A percentile compares a stretch with the other conserved stretches of the same genome.
phyloP scores from a whole-genome alignment of 2,888 invertebrate genomes.

The Ornithoptera alexandrae region DNA sequence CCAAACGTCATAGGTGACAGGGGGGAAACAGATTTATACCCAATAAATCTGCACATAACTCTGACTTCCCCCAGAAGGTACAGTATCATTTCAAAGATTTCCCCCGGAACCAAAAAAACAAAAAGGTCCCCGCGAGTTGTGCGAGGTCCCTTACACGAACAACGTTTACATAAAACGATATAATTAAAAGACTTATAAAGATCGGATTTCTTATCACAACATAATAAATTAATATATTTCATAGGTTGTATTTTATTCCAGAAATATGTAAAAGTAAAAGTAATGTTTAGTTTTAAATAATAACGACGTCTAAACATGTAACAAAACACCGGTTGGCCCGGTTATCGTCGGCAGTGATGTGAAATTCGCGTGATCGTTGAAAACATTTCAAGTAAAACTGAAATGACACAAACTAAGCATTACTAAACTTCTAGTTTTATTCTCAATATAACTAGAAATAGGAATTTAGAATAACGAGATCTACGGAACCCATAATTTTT shows the following conservation, averaged over 20 bases:
- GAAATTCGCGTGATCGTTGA: slow-evolving; percentile 18
- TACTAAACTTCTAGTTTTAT: background rate
- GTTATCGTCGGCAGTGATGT: slow-evolving; percentile 13
- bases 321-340: slow-evolving; percentile 5
- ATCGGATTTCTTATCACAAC: no score
- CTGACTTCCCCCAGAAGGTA: no score
- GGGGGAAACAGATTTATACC: no score
- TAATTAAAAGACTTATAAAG: no score
- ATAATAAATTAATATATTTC: background rate
- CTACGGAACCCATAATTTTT: background rate
- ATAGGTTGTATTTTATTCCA: background rate
- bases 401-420: background rate
- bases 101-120: no score
- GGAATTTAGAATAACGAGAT: background rate
- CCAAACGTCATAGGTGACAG: no score
- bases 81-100: no score
- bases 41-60: no score
- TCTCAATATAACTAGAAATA: background rate
- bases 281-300: slow-evolving; percentile 7
- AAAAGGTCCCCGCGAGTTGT: no score
- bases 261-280: background rate
- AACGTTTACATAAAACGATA: no score
- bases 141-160: no score
- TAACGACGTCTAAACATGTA: slow-evolving; percentile 12
- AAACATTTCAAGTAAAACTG: background rate